phyloP scores from a whole-genome alignment of 1,140 invertebrate species.

The Drosophila kanapiae region DNA sequence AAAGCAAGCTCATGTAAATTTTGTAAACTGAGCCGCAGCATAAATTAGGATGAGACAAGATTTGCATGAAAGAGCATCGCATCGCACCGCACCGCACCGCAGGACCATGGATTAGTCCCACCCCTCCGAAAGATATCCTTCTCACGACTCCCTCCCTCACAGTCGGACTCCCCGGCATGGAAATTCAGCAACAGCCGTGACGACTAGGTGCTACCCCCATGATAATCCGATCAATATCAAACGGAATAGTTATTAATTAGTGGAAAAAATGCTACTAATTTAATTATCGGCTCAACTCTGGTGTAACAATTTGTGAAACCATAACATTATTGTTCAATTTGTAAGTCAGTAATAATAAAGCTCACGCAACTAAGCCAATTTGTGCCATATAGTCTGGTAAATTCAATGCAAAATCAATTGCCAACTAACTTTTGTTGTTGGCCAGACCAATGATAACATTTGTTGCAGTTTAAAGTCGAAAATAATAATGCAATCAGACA shows the following conservation, averaged over 20 bases:
- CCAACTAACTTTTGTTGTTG: background rate
- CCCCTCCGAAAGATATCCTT: background rate
- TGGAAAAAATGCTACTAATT: background rate
- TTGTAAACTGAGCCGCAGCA: slow-evolving; percentile 76
- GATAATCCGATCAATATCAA: slow-evolving; percentile 25
- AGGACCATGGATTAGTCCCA: slow-evolving; percentile 25
- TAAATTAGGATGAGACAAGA: slow-evolving; percentile 71
- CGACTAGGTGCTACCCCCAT: slow-evolving; percentile 32
- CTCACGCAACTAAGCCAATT: background rate
- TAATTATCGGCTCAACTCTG: slow-evolving; percentile 7
- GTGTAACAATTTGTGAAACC: background rate
- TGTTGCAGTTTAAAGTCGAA: background rate
- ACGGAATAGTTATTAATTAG: background rate
- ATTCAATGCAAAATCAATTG: background rate
- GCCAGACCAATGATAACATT: too few species aligned
- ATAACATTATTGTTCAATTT: slow-evolving; percentile 5
- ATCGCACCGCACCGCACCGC: slow-evolving; percentile 21
- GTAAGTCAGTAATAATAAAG: background rate
- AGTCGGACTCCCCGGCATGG: too few species aligned
- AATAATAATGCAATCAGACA: background rate
- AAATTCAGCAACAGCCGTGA: background rate
- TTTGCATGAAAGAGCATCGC: slow-evolving; percentile 67
- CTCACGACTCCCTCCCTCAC: background rate
- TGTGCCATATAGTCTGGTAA: background rate
- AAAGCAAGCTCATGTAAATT: slow-evolving; percentile 58